Evolutionary conservation across 92 coral and sea anemone species (phyloP), one percentile per base, ranked within the genome.

Genomic region (Actinostola sp.): DNA sequence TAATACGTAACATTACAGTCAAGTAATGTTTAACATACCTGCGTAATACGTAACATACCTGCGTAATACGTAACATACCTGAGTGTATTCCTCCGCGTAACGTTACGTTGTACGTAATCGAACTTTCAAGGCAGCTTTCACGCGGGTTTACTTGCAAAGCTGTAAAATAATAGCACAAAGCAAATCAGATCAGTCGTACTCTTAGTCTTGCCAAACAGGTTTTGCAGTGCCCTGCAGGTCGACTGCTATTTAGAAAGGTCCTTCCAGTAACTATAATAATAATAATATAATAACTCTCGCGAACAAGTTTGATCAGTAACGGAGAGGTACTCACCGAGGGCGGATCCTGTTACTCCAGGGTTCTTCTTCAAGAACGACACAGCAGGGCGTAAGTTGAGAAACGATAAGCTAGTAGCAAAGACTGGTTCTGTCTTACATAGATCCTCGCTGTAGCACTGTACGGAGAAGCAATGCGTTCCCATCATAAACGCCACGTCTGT

Each of bases 401-500:
- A 79, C 58, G 92, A 78, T 29, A 91, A 82, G 66, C 76, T 91
- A 23, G 94, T 77, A 4, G 82, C 79, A 31, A 87, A 89, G 11
- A 92, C 96, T 6, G 98, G 98, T 39, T 86, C 89, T 26, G 92
- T 94, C 78, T 82, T 86, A 54, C 98, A 94, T 43, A 94, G 84
- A 26, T 92, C 98, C 21, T 73, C 86, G 55, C 97, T 94, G 79
- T 94, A 94, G 35, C 98, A 94, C 46, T 75, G 91, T 61, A 94
- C 98, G 29, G 98, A 82, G 70, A 88, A 94, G 65, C 98, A 94
- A 56, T 92, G 89, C 41, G 83, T 86, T 0, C 98, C 98, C 59
- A 94, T 77, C 98, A 94, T 94, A 63, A 94, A 94, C 21, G 97
- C 98, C 62, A 89, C 98, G 58, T 94, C 98, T n/a, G 85, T 78